Conservation (phyloP, 2,113 vertebrate species). For the Hyaena hyaena region DNA sequence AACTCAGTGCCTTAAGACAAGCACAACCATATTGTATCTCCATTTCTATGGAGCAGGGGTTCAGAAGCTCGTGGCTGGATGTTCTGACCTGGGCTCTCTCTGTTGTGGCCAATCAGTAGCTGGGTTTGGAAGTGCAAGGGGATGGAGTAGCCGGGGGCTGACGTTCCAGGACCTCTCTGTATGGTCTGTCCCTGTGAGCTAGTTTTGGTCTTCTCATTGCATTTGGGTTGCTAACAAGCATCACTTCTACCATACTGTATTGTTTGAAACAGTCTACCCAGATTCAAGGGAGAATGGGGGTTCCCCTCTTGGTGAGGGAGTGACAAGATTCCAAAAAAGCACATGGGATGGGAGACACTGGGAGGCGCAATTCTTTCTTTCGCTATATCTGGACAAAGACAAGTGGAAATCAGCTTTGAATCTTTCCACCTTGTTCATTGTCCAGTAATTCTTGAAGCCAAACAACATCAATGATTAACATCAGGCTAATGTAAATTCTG, state of each 20-base stretch:
- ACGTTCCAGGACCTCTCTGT: fast-evolving
- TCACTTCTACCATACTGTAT: neutral
- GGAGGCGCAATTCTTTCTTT: neutral
- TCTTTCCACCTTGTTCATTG: neutral
- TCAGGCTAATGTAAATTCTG: neutral
- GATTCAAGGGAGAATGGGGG: neutral
- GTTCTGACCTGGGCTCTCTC: neutral
- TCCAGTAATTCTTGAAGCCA: neutral
- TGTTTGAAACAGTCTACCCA: neutral
- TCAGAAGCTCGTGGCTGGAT: neutral
- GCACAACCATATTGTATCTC: neutral
- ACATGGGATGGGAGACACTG: neutral
- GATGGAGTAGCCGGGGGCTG: fast-evolving
- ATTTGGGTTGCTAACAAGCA: neutral
- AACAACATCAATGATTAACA: neutral
- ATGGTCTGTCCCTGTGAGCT: too few relatives aligned
- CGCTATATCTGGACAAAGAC: neutral
- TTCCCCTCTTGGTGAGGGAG: neutral
- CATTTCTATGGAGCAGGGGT: neutral
- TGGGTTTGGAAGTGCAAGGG: neutral
- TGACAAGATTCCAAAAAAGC: neutral
- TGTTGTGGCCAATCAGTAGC: neutral
- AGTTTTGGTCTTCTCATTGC: neutral
- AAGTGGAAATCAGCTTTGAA: neutral
- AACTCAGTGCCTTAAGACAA: neutral